Evolutionary conservation across 2,888 invertebrate genomes (phyloP).

Genomic region (Heliothis peltigera): DNA sequence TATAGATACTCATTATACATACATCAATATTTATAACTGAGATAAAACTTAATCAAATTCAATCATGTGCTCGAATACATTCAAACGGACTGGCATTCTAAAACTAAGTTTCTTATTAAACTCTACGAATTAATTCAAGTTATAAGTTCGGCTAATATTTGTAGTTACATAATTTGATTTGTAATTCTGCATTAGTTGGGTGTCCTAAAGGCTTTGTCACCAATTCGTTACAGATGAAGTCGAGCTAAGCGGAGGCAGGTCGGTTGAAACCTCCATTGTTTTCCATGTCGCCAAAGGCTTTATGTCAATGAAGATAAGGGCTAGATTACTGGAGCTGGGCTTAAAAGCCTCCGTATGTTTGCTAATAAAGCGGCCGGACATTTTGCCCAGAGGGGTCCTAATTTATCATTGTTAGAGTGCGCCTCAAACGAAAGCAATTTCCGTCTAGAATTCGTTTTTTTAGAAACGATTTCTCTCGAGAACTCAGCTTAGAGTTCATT

Average conservation of each 20-base stretch:
- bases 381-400: slow-evolving; percentile 78
- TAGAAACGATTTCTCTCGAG: slow-evolving; percentile 68
- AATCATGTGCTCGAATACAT: slow-evolving; percentile 30
- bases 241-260: slow-evolving; percentile 64
- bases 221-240: slow-evolving; percentile 69
- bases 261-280: slow-evolving; percentile 51
- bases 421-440: slow-evolving; percentile 85
- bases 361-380: slow-evolving; percentile 82
- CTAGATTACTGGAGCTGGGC: slow-evolving; percentile 69
- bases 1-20: slow-evolving; percentile 1
- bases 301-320: slow-evolving; percentile 72
- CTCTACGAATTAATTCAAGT: slow-evolving; percentile 58
- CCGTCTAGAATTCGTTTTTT: slow-evolving; percentile 77
- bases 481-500: slow-evolving; percentile 74
- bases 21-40: slow-evolving; percentile 16
- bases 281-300: slow-evolving; percentile 64
- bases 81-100: slow-evolving; percentile 40
- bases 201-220: slow-evolving; percentile 58
- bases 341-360: slow-evolving; percentile 78
- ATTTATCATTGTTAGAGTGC: slow-evolving; percentile 85
- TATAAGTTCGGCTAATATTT: slow-evolving; percentile 59
- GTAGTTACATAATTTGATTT: slow-evolving; percentile 62
- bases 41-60: slow-evolving; percentile 22
- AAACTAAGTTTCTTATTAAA: slow-evolving; percentile 33
- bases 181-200: slow-evolving; percentile 60